Conservation (phyloP, 1,140 invertebrate genomes). For the Neoseiulus cucumeris region DNA sequence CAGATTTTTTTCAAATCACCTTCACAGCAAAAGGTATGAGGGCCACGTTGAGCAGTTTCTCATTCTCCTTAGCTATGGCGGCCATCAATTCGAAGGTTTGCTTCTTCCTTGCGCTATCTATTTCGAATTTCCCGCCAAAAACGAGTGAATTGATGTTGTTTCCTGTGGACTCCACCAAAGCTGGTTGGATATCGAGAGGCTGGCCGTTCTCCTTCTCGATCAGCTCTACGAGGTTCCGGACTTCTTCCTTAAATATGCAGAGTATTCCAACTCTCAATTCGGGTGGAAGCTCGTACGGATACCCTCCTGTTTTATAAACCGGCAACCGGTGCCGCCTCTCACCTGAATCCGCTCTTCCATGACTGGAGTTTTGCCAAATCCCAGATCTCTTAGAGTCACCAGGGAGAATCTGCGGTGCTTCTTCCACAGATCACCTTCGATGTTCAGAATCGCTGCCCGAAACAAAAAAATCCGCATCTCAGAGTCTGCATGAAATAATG, state of each 20-base stretch:
- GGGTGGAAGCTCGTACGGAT: neutral
- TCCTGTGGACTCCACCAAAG: constrained; percentile 14
- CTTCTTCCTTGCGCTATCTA: constrained; percentile 12
- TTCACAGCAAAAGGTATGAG: constrained; percentile 10
- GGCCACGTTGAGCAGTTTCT: neutral
- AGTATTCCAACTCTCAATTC: neutral
- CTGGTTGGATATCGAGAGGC: constrained; percentile 11
- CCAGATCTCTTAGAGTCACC: too few relatives aligned
- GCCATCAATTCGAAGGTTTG: constrained; percentile 12
- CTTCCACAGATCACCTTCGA: too few relatives aligned
- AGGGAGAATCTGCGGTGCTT: too few relatives aligned
- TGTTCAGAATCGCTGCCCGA: too few relatives aligned
- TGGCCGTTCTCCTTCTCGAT: constrained; percentile 10
- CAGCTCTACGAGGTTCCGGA: constrained; percentile 14
- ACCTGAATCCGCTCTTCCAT: too few relatives aligned
- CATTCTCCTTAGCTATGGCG: neutral
- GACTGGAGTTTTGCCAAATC: too few relatives aligned
- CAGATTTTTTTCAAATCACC: neutral
- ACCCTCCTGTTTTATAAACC: too few relatives aligned
- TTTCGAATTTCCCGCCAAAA: constrained; percentile 17
- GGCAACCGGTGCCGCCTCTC: too few relatives aligned
- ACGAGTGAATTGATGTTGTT: constrained; percentile 18
- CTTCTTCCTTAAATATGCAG: constrained; percentile 17
- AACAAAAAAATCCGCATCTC: too few relatives aligned
- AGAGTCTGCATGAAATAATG: too few relatives aligned